phyloP scores from a whole-genome alignment of 2,888 invertebrate species.

The Plemyria rubiginata region DNA sequence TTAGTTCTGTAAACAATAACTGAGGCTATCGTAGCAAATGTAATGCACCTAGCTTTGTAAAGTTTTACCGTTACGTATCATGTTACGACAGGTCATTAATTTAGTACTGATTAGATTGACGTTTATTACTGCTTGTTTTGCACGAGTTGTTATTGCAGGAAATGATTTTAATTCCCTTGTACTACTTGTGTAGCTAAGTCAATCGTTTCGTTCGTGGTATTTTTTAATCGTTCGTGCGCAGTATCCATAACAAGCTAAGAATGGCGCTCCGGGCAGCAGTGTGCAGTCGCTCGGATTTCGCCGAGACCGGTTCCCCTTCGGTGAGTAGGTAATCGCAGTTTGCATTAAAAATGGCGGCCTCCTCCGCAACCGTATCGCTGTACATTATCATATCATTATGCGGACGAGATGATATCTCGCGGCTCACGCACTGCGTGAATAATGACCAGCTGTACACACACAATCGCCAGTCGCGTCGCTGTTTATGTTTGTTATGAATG shows the following conservation, averaged over 20 bases:
- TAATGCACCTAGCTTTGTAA: constrained; percentile 47
- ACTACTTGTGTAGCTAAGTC: constrained; percentile 11
- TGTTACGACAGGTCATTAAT: constrained; percentile 45
- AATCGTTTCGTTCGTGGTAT: constrained; percentile 29
- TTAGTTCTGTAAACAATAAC: constrained; percentile 51
- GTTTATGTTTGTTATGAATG: constrained; percentile 73
- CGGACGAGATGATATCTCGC: constrained; percentile 53
- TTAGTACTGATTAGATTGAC: constrained; percentile 44
- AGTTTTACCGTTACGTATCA: constrained; percentile 37
- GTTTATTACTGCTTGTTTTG: constrained; percentile 40
- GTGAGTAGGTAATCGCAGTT: constrained; percentile 53
- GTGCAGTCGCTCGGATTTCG: constrained; percentile 43
- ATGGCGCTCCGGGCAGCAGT: constrained; percentile 40
- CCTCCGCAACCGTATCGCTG: constrained; percentile 50
- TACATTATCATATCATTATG: constrained; percentile 61
- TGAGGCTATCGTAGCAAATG: constrained; percentile 48
- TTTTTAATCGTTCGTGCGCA: constrained; percentile 30
- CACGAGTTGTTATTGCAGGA: constrained; percentile 22
- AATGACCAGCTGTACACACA: constrained; percentile 54
- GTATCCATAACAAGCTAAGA: constrained; percentile 49
- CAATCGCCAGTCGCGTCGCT: constrained; percentile 56
- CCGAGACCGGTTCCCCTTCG: constrained; percentile 51
- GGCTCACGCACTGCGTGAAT: constrained; percentile 52
- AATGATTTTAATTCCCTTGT: constrained; percentile 13
- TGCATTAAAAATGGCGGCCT: constrained; percentile 55